Conservation (phyloP, 2,113 vertebrate genomes). For the Tenrec ecaudatus region DNA sequence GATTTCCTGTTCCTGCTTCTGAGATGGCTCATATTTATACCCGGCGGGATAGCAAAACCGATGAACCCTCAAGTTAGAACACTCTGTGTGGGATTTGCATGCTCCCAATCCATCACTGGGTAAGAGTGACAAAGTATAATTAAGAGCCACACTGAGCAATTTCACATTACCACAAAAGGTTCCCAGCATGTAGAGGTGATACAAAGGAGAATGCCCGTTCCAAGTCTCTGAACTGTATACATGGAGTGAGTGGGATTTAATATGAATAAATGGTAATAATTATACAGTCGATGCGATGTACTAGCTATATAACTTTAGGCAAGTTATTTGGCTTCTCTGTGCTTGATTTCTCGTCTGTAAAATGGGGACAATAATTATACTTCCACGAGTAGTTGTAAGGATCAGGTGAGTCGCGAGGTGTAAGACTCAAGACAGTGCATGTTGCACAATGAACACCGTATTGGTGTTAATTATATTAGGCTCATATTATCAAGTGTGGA, state of each 20-base stretch:
- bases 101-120: too few species aligned
- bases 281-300: background rate
- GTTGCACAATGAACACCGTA: background rate
- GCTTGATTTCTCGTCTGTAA: slow-evolving; percentile 27
- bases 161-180: background rate
- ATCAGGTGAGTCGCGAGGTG: background rate
- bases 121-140: too few species aligned
- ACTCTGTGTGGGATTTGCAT: too few species aligned
- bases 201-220: slow-evolving; percentile 44
- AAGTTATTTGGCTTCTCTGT: background rate
- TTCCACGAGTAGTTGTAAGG: background rate
- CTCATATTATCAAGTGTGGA: background rate
- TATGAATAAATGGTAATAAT: background rate
- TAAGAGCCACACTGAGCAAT: too few species aligned
- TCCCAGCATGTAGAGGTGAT: background rate
- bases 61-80: too few species aligned
- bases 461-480: slow-evolving; percentile 5
- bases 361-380: background rate
- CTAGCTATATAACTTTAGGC: background rate
- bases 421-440: background rate
- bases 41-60: too few species aligned
- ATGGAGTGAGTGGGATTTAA: background rate
- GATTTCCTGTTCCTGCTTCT: too few species aligned
- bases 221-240: slow-evolving; percentile 22
- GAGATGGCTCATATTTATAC: too few species aligned